These are phyloP conservation scores for Pao palembangensis DNA, from an alignment of 2,113 vertebrate genomes.

Conservation along the genomic window DNA sequence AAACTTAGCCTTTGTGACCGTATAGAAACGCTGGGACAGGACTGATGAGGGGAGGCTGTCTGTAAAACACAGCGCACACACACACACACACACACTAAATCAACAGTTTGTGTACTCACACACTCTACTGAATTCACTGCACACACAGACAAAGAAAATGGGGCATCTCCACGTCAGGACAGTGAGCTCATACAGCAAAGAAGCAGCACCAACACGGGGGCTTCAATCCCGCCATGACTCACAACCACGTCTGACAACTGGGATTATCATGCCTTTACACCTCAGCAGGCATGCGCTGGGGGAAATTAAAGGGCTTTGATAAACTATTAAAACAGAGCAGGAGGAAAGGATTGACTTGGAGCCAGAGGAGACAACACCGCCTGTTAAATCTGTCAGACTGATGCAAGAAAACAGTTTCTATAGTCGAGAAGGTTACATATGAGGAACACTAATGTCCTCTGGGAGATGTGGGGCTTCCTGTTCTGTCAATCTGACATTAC, in stretches of 20 bases:
- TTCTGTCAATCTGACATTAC: constrained; percentile 38
- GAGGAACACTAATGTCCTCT: constrained; percentile 8
- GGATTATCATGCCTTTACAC: constrained; percentile 66
- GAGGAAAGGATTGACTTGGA: constrained; percentile 2
- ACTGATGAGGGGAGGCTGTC: constrained; percentile 14
- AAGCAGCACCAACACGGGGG: constrained; percentile 42
- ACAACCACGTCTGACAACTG: constrained; percentile 26
- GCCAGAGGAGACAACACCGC: background rate
- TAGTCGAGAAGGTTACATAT: no score
- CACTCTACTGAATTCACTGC: background rate
- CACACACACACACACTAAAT: constrained; percentile 21
- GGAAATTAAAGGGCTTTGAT: constrained; percentile 34
- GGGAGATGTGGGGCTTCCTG: constrained; percentile 38
- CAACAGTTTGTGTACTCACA: constrained; percentile 10
- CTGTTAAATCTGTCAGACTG: constrained; percentile 2
- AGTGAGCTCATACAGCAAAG: constrained; percentile 27
- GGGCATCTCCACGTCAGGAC: background rate
- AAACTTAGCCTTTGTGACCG: no score
- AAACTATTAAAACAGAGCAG: constrained; percentile 24
- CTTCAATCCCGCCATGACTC: constrained; percentile 43
- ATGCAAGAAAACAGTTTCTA: no score
- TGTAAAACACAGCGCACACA: background rate
- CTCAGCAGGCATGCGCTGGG: constrained; percentile 28
- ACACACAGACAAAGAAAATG: background rate
- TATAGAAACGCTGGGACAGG: constrained; percentile 25